Evolutionary conservation across 2,797 vertebrate species (phyloP).

Genomic region (Heterohyrax brucei): DNA sequence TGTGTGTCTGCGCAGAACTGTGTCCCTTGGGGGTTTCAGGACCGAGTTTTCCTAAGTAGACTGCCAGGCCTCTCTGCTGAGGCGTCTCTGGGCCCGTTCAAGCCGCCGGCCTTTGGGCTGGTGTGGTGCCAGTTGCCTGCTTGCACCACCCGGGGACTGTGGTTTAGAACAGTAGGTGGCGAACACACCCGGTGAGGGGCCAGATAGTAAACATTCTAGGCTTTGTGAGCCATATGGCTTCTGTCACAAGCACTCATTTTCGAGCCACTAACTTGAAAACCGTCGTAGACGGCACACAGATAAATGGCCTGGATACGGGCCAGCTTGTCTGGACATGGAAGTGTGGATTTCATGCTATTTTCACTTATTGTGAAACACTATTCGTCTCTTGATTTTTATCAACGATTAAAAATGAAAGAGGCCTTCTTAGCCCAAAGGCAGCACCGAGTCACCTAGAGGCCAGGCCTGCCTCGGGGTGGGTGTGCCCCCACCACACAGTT

Average conservation of each 20-base stretch:
- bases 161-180: background rate
- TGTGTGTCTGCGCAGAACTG: background rate
- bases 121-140: background rate
- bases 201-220: background rate
- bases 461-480: background rate
- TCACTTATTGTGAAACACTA: background rate
- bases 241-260: background rate
- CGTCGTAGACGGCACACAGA: fast-evolving
- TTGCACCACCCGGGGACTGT: background rate
- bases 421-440: fast-evolving
- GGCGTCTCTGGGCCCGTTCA: background rate
- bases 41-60: background rate
- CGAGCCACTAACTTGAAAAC: background rate
- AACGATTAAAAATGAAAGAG: background rate
- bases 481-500: background rate
- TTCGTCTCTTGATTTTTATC: background rate
- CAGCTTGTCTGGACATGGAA: background rate
- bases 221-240: fast-evolving
- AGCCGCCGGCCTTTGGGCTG: background rate
- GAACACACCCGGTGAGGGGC: background rate
- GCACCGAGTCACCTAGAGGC: background rate
- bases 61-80: background rate
- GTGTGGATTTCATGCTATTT: background rate
- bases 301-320: fast-evolving
- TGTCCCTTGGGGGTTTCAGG: background rate